phyloP scores from a whole-genome alignment of 1,140 invertebrate genomes.

The Babylonia areolata region DNA sequence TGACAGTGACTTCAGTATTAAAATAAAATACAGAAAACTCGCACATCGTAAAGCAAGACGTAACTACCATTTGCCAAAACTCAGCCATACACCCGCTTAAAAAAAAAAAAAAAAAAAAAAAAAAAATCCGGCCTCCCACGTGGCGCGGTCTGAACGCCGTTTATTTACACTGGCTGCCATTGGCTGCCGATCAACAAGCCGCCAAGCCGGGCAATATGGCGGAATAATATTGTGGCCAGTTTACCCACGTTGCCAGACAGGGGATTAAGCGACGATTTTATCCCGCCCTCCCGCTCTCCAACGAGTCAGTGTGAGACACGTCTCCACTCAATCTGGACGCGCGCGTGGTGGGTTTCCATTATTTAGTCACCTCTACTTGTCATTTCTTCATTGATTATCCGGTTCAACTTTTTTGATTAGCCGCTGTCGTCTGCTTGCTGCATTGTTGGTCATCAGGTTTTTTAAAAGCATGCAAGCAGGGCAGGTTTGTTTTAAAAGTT shows the following conservation, averaged over 20 bases:
- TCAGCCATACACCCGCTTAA: neutral
- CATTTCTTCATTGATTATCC: neutral
- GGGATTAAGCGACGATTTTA: neutral
- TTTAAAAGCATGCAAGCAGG: neutral
- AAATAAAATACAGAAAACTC: neutral
- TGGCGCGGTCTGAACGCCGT: neutral
- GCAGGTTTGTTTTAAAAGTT: neutral
- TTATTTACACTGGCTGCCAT: constrained; percentile 2
- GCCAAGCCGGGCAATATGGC: neutral
- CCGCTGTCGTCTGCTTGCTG: neutral
- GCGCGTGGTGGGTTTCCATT: neutral
- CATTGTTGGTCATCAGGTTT: neutral
- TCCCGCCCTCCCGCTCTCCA: neutral
- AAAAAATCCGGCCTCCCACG: neutral
- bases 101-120: too few relatives aligned
- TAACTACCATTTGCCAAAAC: neutral
- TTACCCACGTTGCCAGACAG: neutral
- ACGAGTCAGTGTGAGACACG: neutral
- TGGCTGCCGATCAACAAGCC: constrained; percentile 12
- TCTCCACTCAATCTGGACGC: constrained; percentile 4
- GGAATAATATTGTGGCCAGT: constrained; percentile 13
- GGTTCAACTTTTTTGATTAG: neutral
- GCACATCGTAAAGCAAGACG: neutral
- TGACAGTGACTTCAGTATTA: neutral
- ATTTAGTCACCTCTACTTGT: neutral